Evolutionary conservation across 2,888 invertebrate genomes (phyloP), one percentile per base, ranked within the genome.

Genomic region (Parascotia fuliginaria): DNA sequence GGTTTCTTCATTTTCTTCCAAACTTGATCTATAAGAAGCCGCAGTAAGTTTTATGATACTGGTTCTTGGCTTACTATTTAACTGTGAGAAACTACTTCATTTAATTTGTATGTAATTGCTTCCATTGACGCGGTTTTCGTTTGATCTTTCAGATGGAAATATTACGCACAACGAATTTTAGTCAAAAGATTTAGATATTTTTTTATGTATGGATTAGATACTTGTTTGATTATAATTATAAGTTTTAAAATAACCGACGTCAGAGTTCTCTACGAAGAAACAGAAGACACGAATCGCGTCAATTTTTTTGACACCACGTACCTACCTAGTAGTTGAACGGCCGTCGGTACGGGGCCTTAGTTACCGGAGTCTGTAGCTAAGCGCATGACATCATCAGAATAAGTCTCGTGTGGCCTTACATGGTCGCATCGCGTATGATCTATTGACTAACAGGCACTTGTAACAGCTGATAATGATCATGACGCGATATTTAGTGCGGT

Each of bases 301-400:
- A 11, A 4, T 9, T 51, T 51, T 50, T 50, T 41, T 43, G 13
- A 50, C 14, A 29, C 15, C 22, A 48, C 52, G 40, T 55, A n/a
- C n/a, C n/a, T n/a, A n/a, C n/a, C n/a, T n/a, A 57, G 56, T 64
- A 62, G 65, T 65, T 66, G 54, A 63, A 45, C 44, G 50, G 40
- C 65, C 60, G 68, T 65, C 65, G 73, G 75, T 72, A 70, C 71
- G 66, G 66, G 70, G 70, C 73, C 70, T 65, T 67, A 65, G 70
- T 68, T 54, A 48, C 44, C 55, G 41, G 42, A 65, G 66, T 60
- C 71, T 68, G 60, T 36, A 73, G 68, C 77, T 70, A 69, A 65
- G 71, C 63, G 79, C 73, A 90, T 90, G 90, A 89, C 89, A 89
- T 91, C 91, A 90, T 77, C 86, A 77, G 76, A 83, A 79, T 81